These are phyloP conservation scores for Artibeus jamaicensis DNA, from an alignment of 2,797 vertebrate species.

Conservation along the genomic window DNA sequence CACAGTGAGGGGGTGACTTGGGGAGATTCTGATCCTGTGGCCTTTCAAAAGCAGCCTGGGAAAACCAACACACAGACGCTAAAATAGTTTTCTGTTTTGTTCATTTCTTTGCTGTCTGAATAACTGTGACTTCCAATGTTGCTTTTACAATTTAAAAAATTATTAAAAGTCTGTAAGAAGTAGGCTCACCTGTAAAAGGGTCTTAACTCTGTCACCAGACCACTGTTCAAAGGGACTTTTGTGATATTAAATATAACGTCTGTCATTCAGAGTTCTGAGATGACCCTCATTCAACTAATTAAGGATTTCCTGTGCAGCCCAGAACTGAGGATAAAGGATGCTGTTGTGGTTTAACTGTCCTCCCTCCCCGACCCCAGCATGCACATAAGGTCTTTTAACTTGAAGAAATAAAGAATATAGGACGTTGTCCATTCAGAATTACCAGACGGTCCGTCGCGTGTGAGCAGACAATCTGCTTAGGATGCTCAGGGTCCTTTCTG, in stretches of 20 bases:
- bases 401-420: conserved; percentile 32
- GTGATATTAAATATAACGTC: conserved; percentile 42
- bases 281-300: conserved; percentile 43
- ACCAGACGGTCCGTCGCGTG: neutral
- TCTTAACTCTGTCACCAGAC: neutral
- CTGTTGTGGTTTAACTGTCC: conserved; percentile 47
- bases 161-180: conserved; percentile 1
- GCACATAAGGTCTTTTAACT: conserved; percentile 57
- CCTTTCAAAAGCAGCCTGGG: neutral
- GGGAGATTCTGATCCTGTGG: neutral
- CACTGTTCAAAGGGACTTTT: conserved; percentile 52
- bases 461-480: neutral
- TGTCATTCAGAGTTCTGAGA: conserved; percentile 35
- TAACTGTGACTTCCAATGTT: neutral
- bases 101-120: neutral
- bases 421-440: neutral
- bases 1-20: fast-evolving
- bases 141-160: neutral
- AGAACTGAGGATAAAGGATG: conserved; percentile 42
- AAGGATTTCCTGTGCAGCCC: conserved; percentile 63
- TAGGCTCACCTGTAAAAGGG: neutral
- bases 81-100: neutral
- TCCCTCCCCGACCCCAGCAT: neutral
- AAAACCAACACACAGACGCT: neutral
- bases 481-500: neutral